Evolutionary conservation across 2,888 invertebrate genomes (phyloP).

Genomic region (Rotaria sp.): DNA sequence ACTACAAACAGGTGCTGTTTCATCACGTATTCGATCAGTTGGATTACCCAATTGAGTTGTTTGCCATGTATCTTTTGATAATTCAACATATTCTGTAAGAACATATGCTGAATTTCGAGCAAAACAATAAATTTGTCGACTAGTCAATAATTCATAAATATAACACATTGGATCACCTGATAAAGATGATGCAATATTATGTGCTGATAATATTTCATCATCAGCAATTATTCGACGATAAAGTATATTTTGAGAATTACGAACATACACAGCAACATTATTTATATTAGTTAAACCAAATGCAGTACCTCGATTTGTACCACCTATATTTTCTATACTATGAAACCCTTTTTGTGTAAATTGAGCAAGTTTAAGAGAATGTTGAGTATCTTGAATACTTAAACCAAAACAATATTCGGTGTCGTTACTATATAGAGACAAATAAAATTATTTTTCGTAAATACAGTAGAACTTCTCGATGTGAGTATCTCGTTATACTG

Average conservation of each 20-base stretch:
- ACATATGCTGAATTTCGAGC: not conserved
- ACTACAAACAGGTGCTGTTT: not conserved
- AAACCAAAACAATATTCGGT: slow-evolving; percentile 17
- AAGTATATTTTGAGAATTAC: not conserved
- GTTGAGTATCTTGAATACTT: not conserved
- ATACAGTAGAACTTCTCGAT: too few species aligned
- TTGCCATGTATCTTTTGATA: not conserved
- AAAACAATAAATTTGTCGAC: not conserved
- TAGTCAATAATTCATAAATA: not conserved
- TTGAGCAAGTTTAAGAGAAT: slow-evolving; percentile 17
- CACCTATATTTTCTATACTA: slow-evolving; percentile 11
- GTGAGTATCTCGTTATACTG: too few species aligned
- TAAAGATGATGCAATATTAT: not conserved
- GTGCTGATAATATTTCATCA: not conserved
- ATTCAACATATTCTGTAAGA: not conserved
- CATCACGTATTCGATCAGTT: not conserved
- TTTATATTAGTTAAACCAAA: not conserved
- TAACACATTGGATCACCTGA: slow-evolving; percentile 14
- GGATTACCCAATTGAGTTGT: not conserved
- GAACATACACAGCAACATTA: not conserved
- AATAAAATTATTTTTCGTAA: too few species aligned
- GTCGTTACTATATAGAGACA: not conserved
- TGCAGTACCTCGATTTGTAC: not conserved
- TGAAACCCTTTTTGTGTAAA: slow-evolving; percentile 24
- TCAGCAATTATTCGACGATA: not conserved